Conservation (phyloP, 1,140 invertebrate genomes). For the Drosophila chauvacae region DNA sequence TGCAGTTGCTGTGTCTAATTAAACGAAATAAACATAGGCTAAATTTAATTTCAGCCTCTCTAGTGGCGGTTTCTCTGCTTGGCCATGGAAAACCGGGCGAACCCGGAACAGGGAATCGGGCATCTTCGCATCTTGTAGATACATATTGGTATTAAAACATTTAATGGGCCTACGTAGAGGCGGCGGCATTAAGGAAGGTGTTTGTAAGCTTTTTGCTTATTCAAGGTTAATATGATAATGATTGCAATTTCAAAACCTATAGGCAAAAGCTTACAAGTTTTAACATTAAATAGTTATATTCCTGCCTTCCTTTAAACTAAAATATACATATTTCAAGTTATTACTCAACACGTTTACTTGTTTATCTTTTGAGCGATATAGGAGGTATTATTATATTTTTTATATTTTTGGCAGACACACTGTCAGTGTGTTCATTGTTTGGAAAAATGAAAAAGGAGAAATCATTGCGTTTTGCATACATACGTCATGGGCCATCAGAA, state of each 20-base stretch:
- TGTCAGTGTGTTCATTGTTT: slow-evolving; percentile 28
- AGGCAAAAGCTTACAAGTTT: background rate
- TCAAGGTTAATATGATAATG: background rate
- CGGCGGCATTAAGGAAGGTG: background rate
- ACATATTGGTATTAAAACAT: slow-evolving; percentile 25
- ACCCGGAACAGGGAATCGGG: slow-evolving; percentile 40
- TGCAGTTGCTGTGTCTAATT: slow-evolving; percentile 77
- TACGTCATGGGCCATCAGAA: slow-evolving; percentile 50
- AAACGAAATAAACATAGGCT: slow-evolving; percentile 79
- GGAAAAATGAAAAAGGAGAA: background rate
- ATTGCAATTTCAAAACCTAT: background rate
- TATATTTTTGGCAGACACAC: slow-evolving; percentile 16
- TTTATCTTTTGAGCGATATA: background rate
- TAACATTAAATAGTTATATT: background rate
- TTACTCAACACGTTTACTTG: background rate
- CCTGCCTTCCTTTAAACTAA: background rate
- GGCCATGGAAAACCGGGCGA: slow-evolving; percentile 42
- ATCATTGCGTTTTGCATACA: slow-evolving; percentile 30
- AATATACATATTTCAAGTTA: background rate
- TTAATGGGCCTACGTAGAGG: background rate
- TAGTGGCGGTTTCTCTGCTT: slow-evolving; percentile 53
- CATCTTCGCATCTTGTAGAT: slow-evolving; percentile 18
- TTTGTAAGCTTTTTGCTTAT: background rate
- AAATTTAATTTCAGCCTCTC: slow-evolving; percentile 72
- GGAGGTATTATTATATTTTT: background rate